Evolutionary conservation across 2,113 vertebrate genomes (phyloP), one percentile per base, ranked within the genome.

Genomic region (Dinomys branickii): DNA sequence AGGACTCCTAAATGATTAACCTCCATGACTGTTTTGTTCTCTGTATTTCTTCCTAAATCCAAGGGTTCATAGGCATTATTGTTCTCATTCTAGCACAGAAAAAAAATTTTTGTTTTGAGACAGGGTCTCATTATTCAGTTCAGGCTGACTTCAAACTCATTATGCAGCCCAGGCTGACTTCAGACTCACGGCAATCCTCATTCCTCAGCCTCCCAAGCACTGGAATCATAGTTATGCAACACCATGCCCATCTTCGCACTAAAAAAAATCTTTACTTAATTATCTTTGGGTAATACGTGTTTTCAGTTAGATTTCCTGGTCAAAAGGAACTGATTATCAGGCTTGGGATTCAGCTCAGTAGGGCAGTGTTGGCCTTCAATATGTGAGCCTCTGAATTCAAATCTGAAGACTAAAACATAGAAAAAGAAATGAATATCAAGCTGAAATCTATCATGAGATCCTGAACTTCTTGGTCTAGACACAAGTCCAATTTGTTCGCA

Each of bases 41-140:
- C 13, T 44, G 8, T 93, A 67, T 5, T 17, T 5, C 3, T 65
- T 65, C 16, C 65, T 67, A 67, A 69, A 19, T 35, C 7, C 35
- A 83, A 91, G 3, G 63, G 3, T 73, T 86, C 0, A 4, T 4
- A 35, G 17, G 22, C 0, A 24, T 1, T 1, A 2, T 14, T 6
- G 5, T 9, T 69, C 14, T 22, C 12, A 4, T 82, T 81, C 22
- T 2, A 24, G 24, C 41, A 16, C 47, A 65, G 11, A 1, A 0
- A 22, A 71, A 65, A 33, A 33, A 33, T 33, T 9, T 33, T 65
- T 59, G 26, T 6, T 67, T 67, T 35, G 30, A 67, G 13, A 67
- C 33, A 67, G 33, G 14, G 1, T 67, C 65, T 17, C 33, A 35
- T 14, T 67, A 17, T 67, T 5, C 22, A n/a, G 13, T 67, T 67